Evolutionary conservation across 2,888 invertebrate genomes (phyloP), one percentile per base, ranked within the genome.

Genomic region (Chorisops tibialis): DNA sequence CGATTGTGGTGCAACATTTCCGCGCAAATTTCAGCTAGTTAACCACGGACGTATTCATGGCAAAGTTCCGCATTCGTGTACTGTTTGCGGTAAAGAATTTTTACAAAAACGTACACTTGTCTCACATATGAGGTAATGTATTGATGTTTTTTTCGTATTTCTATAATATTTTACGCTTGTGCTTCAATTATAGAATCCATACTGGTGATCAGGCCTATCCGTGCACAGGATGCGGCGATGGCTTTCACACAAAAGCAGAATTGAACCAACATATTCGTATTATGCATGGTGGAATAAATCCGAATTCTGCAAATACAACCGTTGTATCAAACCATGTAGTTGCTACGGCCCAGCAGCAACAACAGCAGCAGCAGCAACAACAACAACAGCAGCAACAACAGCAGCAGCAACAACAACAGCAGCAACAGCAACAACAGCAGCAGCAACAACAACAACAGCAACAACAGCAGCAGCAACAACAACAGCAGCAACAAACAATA

Each of bases 1-100:
- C 59, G 93, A 93, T 73, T 97, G 97, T 73, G 90, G 91, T 19
- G 87, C 87, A 58, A 89, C 90, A 63, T 91, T 91, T 79, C 87
- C 90, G 62, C 82, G 91, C 66, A 91, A 91, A 81, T 91, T 91
- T 79, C 91, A 91, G 76, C 81, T 91, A 68, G 91, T 91, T 49
- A 90, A 91, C 78, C 91, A 91, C 77, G 89, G 89, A 11, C 82
- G 90, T 6, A 83, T 89, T 66, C 91, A 91, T 75, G 91, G 91
- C 22, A 82, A 88, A 61, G 85, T 89, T 67, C 91, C 91, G 48
- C 88, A 90, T 76, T 85, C 89, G 30, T 91, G 91, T 76, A 87
- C 89, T 43, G 86, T 88, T 48, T 91, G 91, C 74, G 89, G 88
- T 62, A 91, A 91, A 76, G 91, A 91, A 80, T 91, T 91, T 79